Base-by-base conservation (phyloP, 2,113 vertebrate species). In the Melanostigma gelatinosum region DNA sequence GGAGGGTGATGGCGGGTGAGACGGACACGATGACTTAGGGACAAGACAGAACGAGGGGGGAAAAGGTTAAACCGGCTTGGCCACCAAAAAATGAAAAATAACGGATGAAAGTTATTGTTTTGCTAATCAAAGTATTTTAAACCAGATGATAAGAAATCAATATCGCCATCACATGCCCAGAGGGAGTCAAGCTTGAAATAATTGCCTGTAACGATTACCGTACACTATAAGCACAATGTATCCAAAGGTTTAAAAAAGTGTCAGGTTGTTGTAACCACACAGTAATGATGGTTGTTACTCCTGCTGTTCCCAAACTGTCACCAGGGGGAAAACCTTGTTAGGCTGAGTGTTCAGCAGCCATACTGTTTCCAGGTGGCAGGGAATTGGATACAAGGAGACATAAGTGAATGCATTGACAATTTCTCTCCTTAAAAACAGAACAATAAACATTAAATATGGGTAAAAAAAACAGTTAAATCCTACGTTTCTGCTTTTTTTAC, bases 281-380 rank as follows among this genome's bases (percentile, higher is more conserved):
- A 65, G 63, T 74, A 78, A 89, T 76, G 62, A 76, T 62, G 46
- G 27, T 29, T 62, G 79, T 66, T 46, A 40, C 42, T 79, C 57
- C 76, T 72, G 74, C 79, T 72, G 80, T 58, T 87, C 72, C 60
- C 75, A 75, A 87, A 70, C 70, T 81, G 73, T 88, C 84, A 86
- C 40, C 61, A 36, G n/a, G 72, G 48, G 67, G 36, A 82, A 78
- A 79, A 75, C 70, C 64, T 85, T 77, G 82, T 85, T 84, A 69
- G 64, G 67, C 68, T 76, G 81, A 85, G 86, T 87, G 86, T 87
- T 86, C 76, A 76, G 76, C 87, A 81, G 54, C 36, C 34, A 60
- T n/a, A 40, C 50, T 55, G 80, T 68, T 84, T 84, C 54, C 79
- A 85, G 76, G 62, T 80, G 69, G 75, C 44, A 54, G 65, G 29